A percentile compares a stretch with the other conserved stretches of the same genome.
Conservation (phyloP, 2,113 vertebrate genomes). For the human (Homo sapiens) region DNA sequence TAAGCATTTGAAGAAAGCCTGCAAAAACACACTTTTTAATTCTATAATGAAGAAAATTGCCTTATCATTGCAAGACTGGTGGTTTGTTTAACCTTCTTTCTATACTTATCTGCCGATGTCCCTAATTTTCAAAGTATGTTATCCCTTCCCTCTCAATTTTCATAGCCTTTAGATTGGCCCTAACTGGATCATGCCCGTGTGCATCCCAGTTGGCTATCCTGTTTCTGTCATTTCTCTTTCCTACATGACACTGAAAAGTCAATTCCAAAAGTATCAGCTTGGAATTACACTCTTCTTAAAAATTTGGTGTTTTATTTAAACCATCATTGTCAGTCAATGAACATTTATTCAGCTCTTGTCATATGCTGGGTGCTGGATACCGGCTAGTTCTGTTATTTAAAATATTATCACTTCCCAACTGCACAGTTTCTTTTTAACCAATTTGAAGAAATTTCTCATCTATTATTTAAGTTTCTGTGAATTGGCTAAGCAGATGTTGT, state of each 20-base stretch:
- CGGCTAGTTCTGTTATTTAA: background rate
- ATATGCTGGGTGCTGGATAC: background rate
- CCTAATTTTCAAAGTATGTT: background rate
- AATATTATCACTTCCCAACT: background rate
- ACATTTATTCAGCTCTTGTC: background rate
- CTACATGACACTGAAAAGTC: background rate
- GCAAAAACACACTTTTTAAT: slow-evolving; percentile 19
- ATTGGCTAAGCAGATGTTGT: background rate
- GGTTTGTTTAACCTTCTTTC: background rate
- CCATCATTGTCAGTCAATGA: background rate
- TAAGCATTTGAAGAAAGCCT: slow-evolving; percentile 20
- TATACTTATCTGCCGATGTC: background rate
- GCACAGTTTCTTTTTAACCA: background rate
- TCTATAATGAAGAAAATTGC: background rate
- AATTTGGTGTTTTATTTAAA: background rate
- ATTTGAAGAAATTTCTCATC: background rate
- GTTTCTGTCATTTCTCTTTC: background rate
- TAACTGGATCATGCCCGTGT: background rate
- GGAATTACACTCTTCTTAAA: background rate
- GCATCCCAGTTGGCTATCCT: background rate
- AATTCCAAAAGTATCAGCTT: background rate
- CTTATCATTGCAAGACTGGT: background rate
- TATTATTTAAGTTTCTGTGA: background rate
- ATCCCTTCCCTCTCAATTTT: background rate
- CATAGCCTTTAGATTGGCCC: background rate